Evolutionary conservation across 2,888 invertebrate genomes (phyloP).

Genomic region (Leptopilina myrica): DNA sequence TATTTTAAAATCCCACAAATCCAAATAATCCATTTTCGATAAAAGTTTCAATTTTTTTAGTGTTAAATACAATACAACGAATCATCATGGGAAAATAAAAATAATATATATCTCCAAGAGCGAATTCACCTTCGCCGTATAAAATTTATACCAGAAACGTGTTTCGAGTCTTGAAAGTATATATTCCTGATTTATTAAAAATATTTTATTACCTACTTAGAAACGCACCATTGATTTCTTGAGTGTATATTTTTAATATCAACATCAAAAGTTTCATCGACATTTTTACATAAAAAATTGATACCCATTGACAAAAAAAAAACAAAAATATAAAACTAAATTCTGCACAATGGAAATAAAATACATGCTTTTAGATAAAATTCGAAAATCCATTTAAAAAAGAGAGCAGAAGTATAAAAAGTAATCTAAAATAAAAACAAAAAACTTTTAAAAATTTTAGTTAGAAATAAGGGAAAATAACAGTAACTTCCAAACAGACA

Average conservation of each 20-base stretch:
- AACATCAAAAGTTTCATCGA: background rate
- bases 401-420: background rate
- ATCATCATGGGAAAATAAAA: constrained; percentile 46
- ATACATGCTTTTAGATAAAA: no score
- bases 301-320: no score
- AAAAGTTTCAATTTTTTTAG: background rate
- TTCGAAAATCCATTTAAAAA: background rate
- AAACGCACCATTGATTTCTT: constrained; percentile 9
- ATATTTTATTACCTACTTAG: background rate
- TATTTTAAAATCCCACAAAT: no score
- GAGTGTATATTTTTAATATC: constrained; percentile 15
- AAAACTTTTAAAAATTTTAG: background rate
- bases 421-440: background rate
- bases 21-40: no score
- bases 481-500: background rate
- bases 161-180: constrained; percentile 45
- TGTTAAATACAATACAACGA: background rate
- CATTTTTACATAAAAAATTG: background rate
- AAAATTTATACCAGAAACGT: constrained; percentile 54
- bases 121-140: constrained; percentile 43
- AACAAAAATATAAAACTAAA: no score
- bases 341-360: no score
- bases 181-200: constrained; percentile 32
- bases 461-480: background rate
- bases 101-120: constrained; percentile 51